These are phyloP conservation scores for Antedon mediterranea DNA, from an alignment of 53 echinoderm and acorn worm species.

Conservation along the genomic window DNA sequence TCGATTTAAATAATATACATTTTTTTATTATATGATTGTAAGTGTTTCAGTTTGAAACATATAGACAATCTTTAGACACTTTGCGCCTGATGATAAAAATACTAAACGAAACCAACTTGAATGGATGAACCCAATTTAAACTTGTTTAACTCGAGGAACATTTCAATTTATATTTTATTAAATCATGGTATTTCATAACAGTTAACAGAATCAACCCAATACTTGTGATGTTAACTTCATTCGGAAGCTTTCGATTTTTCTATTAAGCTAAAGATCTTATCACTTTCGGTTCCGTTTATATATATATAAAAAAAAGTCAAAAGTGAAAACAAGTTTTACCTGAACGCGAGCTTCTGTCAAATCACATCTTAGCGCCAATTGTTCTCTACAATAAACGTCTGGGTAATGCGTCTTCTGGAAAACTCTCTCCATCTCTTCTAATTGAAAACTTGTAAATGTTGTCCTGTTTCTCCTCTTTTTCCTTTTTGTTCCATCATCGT, in stretches of 20 bases:
- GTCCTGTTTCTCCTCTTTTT: slow-evolving; percentile 94
- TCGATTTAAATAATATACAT: too few relatives aligned
- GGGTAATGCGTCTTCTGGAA: slow-evolving; percentile 98
- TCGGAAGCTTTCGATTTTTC: neutral
- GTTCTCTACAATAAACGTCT: slow-evolving; percentile 91
- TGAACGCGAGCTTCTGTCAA: slow-evolving; percentile 94
- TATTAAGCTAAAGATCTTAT: neutral
- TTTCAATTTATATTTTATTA: neutral
- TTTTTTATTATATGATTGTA: too few relatives aligned
- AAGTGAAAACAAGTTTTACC: slow-evolving; percentile 38
- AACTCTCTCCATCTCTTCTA: slow-evolving; percentile 96
- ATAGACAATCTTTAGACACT: too few relatives aligned
- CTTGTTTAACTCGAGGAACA: neutral
- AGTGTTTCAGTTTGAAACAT: too few relatives aligned
- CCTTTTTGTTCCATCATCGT: slow-evolving; percentile 71
- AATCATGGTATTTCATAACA: neutral
- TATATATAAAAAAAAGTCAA: neutral
- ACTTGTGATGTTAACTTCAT: neutral
- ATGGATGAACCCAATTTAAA: neutral
- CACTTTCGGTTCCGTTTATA: neutral
- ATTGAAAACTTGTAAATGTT: slow-evolving; percentile 94
- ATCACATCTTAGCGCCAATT: slow-evolving; percentile 81
- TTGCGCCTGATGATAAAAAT: neutral
- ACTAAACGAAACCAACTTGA: neutral
- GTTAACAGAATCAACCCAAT: neutral